These are phyloP conservation scores for Scrobipalpa costella DNA, from an alignment of 2,888 invertebrate species.

Conservation along the genomic window DNA sequence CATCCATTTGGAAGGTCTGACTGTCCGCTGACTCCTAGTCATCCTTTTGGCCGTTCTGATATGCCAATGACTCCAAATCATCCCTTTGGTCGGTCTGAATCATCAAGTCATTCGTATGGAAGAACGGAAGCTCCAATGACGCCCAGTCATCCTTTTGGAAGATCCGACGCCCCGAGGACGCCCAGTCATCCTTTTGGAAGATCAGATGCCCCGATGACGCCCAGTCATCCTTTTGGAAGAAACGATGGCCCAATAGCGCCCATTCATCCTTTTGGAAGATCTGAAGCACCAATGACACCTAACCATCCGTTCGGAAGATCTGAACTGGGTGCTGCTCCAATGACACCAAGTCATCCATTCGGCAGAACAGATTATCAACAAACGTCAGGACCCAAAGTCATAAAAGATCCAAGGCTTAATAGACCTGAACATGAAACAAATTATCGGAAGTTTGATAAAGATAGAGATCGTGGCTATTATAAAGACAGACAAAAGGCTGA, in stretches of 20 bases:
- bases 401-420: conserved; percentile 60
- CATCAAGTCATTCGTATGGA: conserved; percentile 46
- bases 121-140: conserved; percentile 43
- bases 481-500: conserved; percentile 43
- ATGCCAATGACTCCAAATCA: conserved; percentile 55
- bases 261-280: conserved; percentile 44
- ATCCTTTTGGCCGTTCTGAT: conserved; percentile 55
- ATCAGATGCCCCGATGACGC: conserved; percentile 40
- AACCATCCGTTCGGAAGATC: conserved; percentile 43
- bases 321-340: conserved; percentile 33
- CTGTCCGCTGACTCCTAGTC: conserved; percentile 51
- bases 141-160: conserved; percentile 43
- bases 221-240: conserved; percentile 42
- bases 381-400: conserved; percentile 36
- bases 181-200: conserved; percentile 43
- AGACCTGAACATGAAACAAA: conserved; percentile 56
- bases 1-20: conserved; percentile 55
- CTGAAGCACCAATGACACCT: conserved; percentile 45
- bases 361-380: conserved; percentile 26
- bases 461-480: conserved; percentile 48
- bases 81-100: conserved; percentile 52
- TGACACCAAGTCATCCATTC: conserved; percentile 39
- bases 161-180: conserved; percentile 39
- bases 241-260: conserved; percentile 47
- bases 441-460: conserved; percentile 42